Conservation (phyloP, 2,113 vertebrate genomes). For the Microcebus griseorufus region DNA sequence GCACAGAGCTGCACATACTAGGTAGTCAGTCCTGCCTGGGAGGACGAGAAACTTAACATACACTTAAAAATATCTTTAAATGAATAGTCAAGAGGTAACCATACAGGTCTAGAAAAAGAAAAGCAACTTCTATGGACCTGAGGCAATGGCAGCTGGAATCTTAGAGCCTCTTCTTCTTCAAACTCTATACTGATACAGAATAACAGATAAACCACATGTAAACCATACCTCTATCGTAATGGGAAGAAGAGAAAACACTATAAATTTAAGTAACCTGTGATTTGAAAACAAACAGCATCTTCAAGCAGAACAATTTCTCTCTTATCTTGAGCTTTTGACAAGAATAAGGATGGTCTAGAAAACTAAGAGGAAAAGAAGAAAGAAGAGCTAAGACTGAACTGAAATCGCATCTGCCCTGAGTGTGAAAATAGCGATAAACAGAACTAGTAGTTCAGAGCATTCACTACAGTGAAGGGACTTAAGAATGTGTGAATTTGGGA, state of each 20-base stretch:
- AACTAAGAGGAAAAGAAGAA: neutral
- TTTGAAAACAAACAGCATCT: neutral
- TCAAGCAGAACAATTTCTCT: neutral
- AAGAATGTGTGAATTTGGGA: fast-evolving
- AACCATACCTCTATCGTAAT: neutral
- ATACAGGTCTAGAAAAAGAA: neutral
- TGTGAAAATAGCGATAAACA: neutral
- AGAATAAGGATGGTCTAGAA: neutral
- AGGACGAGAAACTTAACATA: neutral
- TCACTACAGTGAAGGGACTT: no score
- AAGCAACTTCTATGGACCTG: neutral
- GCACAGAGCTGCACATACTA: neutral
- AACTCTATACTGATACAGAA: neutral
- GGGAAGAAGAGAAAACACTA: neutral
- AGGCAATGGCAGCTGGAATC: neutral
- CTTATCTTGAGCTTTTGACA: neutral
- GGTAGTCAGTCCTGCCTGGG: neutral
- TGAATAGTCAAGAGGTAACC: constrained; percentile 10
- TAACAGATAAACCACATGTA: neutral
- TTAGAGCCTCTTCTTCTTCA: neutral
- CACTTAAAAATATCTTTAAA: neutral
- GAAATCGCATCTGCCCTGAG: neutral
- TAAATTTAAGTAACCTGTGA: neutral
- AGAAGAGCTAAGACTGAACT: neutral
- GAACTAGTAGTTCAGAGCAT: neutral